A percentile compares a stretch with the other conserved stretches of the same genome.
Evolutionary conservation across 2,113 vertebrate genomes (phyloP).

Genomic region (Candoia aspera): DNA sequence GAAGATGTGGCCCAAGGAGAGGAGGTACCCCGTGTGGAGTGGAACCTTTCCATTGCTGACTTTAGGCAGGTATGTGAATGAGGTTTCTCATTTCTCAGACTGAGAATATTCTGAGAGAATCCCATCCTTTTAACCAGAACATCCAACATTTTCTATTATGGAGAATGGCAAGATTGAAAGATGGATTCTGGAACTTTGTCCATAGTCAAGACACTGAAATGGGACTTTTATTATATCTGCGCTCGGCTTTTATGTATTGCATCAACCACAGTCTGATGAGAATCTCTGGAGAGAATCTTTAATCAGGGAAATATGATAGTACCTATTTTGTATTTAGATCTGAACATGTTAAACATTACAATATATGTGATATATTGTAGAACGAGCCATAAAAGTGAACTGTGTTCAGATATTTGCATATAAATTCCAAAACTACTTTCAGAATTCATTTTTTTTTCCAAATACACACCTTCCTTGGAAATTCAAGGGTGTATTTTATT

Average conservation of each 20-base stretch:
- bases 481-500: not conserved
- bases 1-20: not conserved
- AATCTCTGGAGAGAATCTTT: too few relatives aligned
- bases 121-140: not conserved
- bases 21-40: slow-evolving; percentile 40
- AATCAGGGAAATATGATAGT: too few relatives aligned
- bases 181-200: not conserved
- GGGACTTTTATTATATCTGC: too few relatives aligned
- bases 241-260: too few relatives aligned
- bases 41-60: slow-evolving; percentile 82
- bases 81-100: not conserved
- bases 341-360: too few relatives aligned
- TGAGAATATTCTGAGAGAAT: not conserved
- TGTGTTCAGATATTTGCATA: not conserved
- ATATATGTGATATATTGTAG: too few relatives aligned
- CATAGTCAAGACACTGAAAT: not conserved
- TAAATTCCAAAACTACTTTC: not conserved
- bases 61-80: slow-evolving; percentile 78
- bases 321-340: too few relatives aligned
- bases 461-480: not conserved
- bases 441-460: not conserved
- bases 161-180: not conserved
- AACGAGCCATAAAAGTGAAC: too few relatives aligned
- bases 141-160: not conserved
- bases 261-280: too few relatives aligned